Base-by-base conservation (phyloP, 2,888 invertebrate genomes). In the Miltochrista miniata region DNA sequence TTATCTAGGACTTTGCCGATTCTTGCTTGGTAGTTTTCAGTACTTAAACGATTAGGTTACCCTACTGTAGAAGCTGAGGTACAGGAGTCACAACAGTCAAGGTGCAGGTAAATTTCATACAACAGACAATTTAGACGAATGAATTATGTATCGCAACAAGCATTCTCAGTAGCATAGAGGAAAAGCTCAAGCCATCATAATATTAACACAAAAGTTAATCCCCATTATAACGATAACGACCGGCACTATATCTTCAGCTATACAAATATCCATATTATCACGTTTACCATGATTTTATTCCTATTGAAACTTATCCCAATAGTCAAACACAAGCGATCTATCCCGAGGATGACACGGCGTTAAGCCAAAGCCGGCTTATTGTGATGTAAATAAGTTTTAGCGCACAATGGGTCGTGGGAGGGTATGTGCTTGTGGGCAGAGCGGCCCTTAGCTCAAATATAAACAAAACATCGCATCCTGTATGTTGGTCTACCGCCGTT, bases 381-480 rank as follows among this genome's bases (percentile, higher is more conserved):
- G 83, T 89, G 76, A 90, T 89, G 90, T 86, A 87, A 90, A 90
- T 90, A 82, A 77, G 79, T 81, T 85, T 83, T 79, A 84, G 83
- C 85, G 79, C 79, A 88, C 87, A 87, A 88, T 85, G 67, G 81
- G 64, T 72, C 76, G 86, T 85, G 79, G 85, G 83, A 76, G 79
- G 79, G 81, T 77, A 84, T 85, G 83, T 83, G 85, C 72, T 79
- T 75, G 85, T 85, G 83, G 86, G 85, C 72, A 74, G 77, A 70
- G 70, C 71, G 73, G 79, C 79, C 77, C 76, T 77, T 66, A 70
- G 73, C 71, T 72, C 64, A 69, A 75, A 81, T 75, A 81, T 79
- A 85, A 84, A 85, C 85, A 81, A 61, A 76, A 70, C 73, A 68
- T 68, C 69, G 59, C 74, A 75, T 71, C 68, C 76, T 61, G 67